phyloP scores from a whole-genome alignment of 1,140 invertebrate species.

The Holotrichia oblita region DNA sequence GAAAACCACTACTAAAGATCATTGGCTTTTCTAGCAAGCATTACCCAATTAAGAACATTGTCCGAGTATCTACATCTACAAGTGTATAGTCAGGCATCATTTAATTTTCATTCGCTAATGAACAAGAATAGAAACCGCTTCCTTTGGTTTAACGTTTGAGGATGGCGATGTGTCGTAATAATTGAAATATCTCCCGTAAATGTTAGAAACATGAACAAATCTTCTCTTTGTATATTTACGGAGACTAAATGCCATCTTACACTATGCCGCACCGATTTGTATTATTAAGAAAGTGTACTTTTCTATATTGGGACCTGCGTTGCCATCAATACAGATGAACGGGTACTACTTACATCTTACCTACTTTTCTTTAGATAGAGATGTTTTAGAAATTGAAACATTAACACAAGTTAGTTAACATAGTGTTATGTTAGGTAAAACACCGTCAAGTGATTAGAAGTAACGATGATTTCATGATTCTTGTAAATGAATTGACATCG shows the following conservation, averaged over 20 bases:
- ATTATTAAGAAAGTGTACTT: conserved; percentile 3
- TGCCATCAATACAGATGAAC: not conserved
- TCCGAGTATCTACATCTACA: not conserved
- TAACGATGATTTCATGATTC: too few species aligned
- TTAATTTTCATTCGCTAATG: conserved; percentile 7
- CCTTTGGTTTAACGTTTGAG: not conserved
- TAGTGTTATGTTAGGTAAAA: not conserved
- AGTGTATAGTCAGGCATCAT: not conserved
- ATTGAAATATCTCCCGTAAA: not conserved
- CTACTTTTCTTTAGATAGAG: not conserved
- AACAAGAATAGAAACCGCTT: conserved; percentile 7
- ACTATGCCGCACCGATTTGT: not conserved
- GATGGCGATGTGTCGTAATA: not conserved
- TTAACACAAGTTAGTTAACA: not conserved
- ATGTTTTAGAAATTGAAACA: not conserved
- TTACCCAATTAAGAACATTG: not conserved
- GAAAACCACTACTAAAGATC: not conserved
- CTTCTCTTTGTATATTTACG: conserved; percentile 20
- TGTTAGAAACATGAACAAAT: conserved; percentile 17
- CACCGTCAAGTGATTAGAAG: too few species aligned
- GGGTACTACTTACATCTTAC: not conserved
- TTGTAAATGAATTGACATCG: too few species aligned
- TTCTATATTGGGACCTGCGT: not conserved
- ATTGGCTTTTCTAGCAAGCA: not conserved
- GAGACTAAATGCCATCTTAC: conserved; percentile 16